Conservation (phyloP, 2,888 invertebrate species). For the Phrixothrix hirtus region DNA sequence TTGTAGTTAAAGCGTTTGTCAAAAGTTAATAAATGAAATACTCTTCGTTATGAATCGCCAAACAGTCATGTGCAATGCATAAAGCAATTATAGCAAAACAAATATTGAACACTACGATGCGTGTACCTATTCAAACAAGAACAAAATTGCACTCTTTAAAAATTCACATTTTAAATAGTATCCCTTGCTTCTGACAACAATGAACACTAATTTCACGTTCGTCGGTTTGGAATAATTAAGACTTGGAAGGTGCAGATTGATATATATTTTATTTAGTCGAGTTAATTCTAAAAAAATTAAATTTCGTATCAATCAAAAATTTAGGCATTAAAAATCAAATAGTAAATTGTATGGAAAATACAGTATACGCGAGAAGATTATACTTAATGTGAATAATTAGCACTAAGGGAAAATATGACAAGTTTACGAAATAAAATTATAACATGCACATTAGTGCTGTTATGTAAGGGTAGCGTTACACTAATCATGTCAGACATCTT, state of each 20-base stretch:
- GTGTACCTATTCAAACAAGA: conserved; percentile 14
- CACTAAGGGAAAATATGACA: conserved; percentile 14
- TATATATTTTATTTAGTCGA: too few relatives aligned
- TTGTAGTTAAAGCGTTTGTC: neutral
- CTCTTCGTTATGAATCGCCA: neutral
- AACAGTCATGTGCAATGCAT: conserved; percentile 18
- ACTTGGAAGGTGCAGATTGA: too few relatives aligned
- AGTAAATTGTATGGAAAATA: too few relatives aligned
- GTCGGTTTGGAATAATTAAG: conserved; percentile 4
- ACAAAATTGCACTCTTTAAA: conserved; percentile 24
- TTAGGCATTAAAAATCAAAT: too few relatives aligned
- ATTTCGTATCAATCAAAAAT: too few relatives aligned
- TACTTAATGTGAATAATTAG: too few relatives aligned
- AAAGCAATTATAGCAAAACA: conserved; percentile 28
- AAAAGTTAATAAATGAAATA: neutral
- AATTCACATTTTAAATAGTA: conserved; percentile 26
- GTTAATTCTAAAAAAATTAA: too few relatives aligned
- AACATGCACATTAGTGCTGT: conserved; percentile 43
- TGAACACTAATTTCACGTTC: conserved; percentile 11
- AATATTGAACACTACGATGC: conserved; percentile 24
- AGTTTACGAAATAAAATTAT: conserved; percentile 41
- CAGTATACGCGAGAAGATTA: too few relatives aligned
- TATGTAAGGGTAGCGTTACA: conserved; percentile 32
- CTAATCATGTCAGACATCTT: conserved; percentile 42
- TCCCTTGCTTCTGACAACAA: conserved; percentile 16